Percentiles rank a stretch among this genome's conserved stretches.
phyloP scores from a whole-genome alignment of 2,113 vertebrate genomes.

The Thamnophis sirtalis region DNA sequence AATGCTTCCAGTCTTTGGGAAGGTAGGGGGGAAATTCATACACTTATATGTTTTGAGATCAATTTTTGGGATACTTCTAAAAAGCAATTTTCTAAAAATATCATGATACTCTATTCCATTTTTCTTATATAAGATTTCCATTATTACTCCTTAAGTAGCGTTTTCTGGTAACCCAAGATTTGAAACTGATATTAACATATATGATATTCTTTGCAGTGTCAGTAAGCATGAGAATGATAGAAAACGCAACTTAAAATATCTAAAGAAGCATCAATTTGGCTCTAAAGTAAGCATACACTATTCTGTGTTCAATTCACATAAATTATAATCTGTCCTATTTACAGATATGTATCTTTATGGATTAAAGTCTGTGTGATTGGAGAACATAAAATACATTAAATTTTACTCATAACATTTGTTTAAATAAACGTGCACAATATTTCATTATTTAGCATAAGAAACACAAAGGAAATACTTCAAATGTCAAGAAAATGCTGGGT shows the following conservation, averaged over 20 bases:
- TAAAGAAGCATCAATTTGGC: not conserved
- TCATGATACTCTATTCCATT: not conserved
- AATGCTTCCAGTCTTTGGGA: not conserved
- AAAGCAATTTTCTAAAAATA: not conserved
- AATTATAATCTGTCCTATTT: not conserved
- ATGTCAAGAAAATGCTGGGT: constrained; percentile 17
- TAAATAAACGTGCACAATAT: too few species aligned
- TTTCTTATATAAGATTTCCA: not conserved
- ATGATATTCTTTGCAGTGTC: not conserved
- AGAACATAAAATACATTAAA: not conserved
- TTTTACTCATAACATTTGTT: constrained; percentile 7
- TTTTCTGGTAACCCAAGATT: not conserved
- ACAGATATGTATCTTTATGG: not conserved
- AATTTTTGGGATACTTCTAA: not conserved
- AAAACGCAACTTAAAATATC: not conserved
- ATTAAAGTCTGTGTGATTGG: not conserved
- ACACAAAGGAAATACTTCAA: not conserved
- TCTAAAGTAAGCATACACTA: not conserved
- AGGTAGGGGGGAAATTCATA: not conserved
- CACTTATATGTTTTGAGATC: not conserved
- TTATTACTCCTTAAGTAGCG: not conserved
- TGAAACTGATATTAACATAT: not conserved
- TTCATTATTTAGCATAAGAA: not conserved
- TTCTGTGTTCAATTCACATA: not conserved
- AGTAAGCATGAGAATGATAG: not conserved